These are phyloP conservation scores for Eumeta japonica DNA, from an alignment of 1,140 invertebrate species.

Conservation along the genomic window DNA sequence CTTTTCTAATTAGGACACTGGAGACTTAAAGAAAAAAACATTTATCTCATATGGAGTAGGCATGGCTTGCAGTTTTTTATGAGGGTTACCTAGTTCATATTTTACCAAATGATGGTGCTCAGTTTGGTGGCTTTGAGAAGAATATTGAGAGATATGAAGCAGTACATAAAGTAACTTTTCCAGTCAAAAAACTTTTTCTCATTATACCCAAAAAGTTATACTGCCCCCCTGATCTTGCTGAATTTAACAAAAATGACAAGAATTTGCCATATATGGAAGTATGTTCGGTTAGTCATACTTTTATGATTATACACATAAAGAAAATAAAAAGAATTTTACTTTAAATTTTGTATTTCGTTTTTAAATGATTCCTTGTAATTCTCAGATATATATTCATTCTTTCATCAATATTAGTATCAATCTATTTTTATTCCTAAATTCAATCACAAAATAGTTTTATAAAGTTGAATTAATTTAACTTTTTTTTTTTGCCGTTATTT, in stretches of 20 bases:
- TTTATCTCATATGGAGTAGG: conserved; percentile 65
- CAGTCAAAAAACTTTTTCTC: conserved; percentile 62
- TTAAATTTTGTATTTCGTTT: too few relatives aligned
- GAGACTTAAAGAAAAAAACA: too few relatives aligned
- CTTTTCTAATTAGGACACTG: too few relatives aligned
- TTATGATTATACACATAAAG: too few relatives aligned
- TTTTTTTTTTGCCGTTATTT: too few relatives aligned
- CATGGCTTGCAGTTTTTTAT: conserved; percentile 68
- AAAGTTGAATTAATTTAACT: too few relatives aligned
- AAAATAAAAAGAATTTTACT: too few relatives aligned
- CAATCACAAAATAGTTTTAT: too few relatives aligned
- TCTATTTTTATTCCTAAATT: too few relatives aligned
- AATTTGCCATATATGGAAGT: conserved; percentile 34
- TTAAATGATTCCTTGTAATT: too few relatives aligned
- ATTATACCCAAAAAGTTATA: conserved; percentile 63
- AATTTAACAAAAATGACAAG: conserved; percentile 31
- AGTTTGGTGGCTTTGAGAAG: conserved; percentile 52
- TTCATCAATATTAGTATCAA: too few relatives aligned
- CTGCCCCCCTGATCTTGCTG: conserved; percentile 56
- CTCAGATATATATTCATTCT: too few relatives aligned
- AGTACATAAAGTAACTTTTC: conserved; percentile 54
- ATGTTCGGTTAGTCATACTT: conserved; percentile 34
- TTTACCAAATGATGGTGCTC: conserved; percentile 53
- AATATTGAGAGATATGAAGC: conserved; percentile 58
- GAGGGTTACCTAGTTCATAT: conserved; percentile 65